Evolutionary conservation across 2,888 invertebrate genomes (phyloP).

Genomic region (Orchesellides sinensis): DNA sequence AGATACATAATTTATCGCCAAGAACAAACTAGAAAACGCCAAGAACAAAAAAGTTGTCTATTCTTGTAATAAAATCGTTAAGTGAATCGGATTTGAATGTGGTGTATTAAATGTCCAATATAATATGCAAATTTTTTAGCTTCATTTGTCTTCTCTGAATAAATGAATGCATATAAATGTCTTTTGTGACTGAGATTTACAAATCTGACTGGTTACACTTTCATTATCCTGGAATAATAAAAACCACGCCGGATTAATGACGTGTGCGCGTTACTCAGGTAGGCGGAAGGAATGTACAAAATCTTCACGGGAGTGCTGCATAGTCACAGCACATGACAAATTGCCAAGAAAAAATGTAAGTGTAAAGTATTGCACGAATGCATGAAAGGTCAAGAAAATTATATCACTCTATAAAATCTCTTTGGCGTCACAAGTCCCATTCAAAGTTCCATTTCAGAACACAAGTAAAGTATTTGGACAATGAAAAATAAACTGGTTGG

Average conservation of each 20-base stretch:
- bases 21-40: no score
- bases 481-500: conserved; percentile 30
- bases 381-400: conserved; percentile 10
- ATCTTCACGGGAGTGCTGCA: not conserved
- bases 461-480: conserved; percentile 25
- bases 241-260: no score
- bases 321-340: not conserved
- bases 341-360: not conserved
- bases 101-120: no score
- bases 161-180: no score
- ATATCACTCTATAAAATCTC: conserved; percentile 33
- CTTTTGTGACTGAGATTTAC: no score
- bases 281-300: not conserved
- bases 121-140: no score
- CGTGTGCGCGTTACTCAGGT: not conserved
- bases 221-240: not conserved
- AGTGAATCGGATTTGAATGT: no score
- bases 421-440: conserved; percentile 41
- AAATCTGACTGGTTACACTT: no score
- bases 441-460: conserved; percentile 45
- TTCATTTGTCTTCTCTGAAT: no score
- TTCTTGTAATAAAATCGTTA: no score
- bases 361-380: not conserved
- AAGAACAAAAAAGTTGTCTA: no score
- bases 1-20: no score